phyloP scores from a whole-genome alignment of 2,797 vertebrate species.

The Heliangelus exortis region DNA sequence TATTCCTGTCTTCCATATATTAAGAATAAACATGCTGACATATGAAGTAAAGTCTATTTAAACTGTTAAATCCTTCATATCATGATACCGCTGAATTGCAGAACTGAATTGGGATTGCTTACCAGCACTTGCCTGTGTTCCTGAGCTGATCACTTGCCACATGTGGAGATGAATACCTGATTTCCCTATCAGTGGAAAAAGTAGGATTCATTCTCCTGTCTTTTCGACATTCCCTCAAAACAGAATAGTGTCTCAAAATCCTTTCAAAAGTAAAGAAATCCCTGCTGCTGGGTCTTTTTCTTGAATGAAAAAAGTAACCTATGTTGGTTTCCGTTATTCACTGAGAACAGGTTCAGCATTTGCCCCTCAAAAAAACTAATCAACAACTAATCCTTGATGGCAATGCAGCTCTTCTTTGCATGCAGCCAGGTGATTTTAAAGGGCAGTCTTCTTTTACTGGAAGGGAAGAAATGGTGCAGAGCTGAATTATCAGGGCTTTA shows the following conservation, averaged over 20 bases:
- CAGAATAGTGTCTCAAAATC: not conserved
- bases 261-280: not conserved
- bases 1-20: not conserved
- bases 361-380: not conserved
- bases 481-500: not conserved
- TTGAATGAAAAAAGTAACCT: not conserved
- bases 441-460: not conserved
- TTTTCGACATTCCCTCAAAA: not conserved
- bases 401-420: rapidly evolving
- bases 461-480: not conserved
- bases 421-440: not conserved
- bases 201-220: not conserved
- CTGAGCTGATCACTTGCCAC: not conserved
- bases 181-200: not conserved
- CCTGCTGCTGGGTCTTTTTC: not conserved
- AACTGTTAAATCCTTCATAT: not conserved
- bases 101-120: not conserved
- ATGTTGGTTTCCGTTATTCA: not conserved
- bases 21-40: not conserved
- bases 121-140: not conserved
- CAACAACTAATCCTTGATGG: not conserved
- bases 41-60: not conserved
- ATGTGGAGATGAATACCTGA: not conserved
- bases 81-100: not conserved
- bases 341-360: not conserved